phyloP scores from a whole-genome alignment of 1,140 invertebrate species.

The Leptestheria dahalacensis region DNA sequence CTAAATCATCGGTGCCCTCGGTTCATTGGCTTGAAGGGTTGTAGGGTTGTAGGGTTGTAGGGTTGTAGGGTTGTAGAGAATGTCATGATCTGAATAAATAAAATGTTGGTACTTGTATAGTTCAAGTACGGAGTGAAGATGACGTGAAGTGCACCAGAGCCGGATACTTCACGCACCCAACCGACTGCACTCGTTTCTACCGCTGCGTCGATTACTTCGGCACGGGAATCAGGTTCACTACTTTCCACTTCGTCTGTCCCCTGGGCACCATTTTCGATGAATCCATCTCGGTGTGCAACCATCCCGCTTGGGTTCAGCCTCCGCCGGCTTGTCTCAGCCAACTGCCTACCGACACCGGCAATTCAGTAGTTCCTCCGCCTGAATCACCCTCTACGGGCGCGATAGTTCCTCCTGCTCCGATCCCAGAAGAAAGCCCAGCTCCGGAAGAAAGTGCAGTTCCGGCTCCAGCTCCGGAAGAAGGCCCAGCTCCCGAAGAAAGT shows the following conservation, averaged over 20 bases:
- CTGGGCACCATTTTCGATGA: conserved; percentile 29
- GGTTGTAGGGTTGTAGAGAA: too few relatives aligned
- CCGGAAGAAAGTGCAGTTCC: conserved; percentile 4
- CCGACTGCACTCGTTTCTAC: conserved; percentile 50
- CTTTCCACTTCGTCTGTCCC: conserved; percentile 30
- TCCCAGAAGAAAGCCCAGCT: conserved; percentile 3
- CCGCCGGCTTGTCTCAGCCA: not conserved
- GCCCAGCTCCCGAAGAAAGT: conserved; percentile 13
- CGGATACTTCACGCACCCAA: conserved; percentile 46
- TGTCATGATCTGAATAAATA: too few relatives aligned
- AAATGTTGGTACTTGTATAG: too few relatives aligned
- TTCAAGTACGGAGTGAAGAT: not conserved
- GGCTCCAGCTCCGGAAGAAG: conserved; percentile 9
- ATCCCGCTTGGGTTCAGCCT: conserved; percentile 7
- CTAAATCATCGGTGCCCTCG: too few relatives aligned
- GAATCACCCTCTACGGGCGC: not conserved
- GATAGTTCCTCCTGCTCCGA: not conserved
- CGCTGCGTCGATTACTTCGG: conserved; percentile 44
- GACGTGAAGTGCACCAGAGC: conserved; percentile 31
- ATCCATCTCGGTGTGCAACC: conserved; percentile 22
- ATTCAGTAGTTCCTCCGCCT: not conserved
- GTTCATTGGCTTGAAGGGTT: too few relatives aligned
- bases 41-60: too few relatives aligned
- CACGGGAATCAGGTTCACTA: conserved; percentile 40
- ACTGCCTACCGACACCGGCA: too few relatives aligned